Percentiles rank a stretch among this genome's conserved stretches.
Evolutionary conservation across 2,113 vertebrate genomes (phyloP).

Genomic region (Hippocampus mohnikei): DNA sequence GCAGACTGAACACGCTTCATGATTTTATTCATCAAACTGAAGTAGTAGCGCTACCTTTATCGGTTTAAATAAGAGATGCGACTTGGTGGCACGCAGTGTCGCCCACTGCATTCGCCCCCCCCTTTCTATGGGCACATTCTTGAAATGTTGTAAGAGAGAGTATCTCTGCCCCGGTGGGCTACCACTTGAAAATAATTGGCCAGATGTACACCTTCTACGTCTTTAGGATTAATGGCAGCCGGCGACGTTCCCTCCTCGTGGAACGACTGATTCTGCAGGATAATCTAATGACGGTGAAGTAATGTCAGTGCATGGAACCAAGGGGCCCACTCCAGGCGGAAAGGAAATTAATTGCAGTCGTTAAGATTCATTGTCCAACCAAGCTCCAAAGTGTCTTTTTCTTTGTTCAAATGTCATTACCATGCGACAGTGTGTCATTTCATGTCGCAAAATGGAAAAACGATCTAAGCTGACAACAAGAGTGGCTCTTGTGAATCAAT

Average conservation of each 20-base stretch:
- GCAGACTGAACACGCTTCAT: constrained; percentile 31
- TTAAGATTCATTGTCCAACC: constrained; percentile 68
- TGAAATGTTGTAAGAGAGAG: constrained; percentile 11
- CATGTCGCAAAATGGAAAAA: constrained; percentile 36
- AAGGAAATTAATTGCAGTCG: constrained; percentile 68
- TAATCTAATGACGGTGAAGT: constrained; percentile 69
- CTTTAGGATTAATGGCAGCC: constrained; percentile 60
- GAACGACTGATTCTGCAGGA: constrained; percentile 58
- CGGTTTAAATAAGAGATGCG: constrained; percentile 37
- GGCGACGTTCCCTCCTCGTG: constrained; percentile 50
- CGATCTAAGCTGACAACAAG: constrained; percentile 40
- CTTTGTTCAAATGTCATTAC: constrained; percentile 24
- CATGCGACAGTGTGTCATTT: constrained; percentile 38
- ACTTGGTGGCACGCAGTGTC: constrained; percentile 32
- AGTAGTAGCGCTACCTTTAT: constrained; percentile 7
- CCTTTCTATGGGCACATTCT: constrained; percentile 30
- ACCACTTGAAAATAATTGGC: constrained; percentile 62
- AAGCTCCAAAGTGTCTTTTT: constrained; percentile 43
- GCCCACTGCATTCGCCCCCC: constrained; percentile 16
- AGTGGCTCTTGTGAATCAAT: not conserved
- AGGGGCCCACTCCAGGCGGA: constrained; percentile 55
- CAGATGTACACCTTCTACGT: constrained; percentile 56
- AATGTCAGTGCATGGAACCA: constrained; percentile 60
- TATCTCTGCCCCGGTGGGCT: constrained; percentile 17
- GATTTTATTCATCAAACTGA: constrained; percentile 49